phyloP scores from a whole-genome alignment of 2,113 vertebrate genomes.

The Proteles cristata region DNA sequence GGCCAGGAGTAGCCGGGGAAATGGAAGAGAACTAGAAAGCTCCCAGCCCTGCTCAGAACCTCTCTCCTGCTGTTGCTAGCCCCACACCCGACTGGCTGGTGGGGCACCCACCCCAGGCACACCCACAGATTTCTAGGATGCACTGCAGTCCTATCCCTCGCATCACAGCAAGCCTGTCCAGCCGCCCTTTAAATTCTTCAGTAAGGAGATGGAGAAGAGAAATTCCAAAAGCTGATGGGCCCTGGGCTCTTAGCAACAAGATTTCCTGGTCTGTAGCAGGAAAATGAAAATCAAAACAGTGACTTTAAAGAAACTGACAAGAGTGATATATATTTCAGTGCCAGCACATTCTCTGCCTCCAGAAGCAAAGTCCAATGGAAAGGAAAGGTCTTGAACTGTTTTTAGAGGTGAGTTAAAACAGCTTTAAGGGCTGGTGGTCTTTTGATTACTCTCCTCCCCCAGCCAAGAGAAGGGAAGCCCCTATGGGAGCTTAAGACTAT shows the following conservation, averaged over 20 bases:
- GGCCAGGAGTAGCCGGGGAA: neutral
- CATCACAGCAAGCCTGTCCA: neutral
- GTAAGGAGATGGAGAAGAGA: neutral
- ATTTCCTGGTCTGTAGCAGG: neutral
- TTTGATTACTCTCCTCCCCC: neutral
- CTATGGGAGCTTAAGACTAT: neutral
- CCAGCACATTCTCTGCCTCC: neutral
- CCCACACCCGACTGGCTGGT: neutral
- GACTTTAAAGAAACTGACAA: conserved; percentile 24
- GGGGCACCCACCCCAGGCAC: neutral
- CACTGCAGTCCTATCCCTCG: too few relatives aligned
- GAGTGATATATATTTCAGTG: neutral
- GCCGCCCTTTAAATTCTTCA: neutral
- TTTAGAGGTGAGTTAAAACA: neutral
- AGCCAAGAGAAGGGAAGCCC: neutral
- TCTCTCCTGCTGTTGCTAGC: neutral
- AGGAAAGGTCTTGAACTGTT: neutral
- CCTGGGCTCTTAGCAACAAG: conserved; percentile 32
- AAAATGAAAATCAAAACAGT: conserved; percentile 35
- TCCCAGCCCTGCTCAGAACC: neutral
- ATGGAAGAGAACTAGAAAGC: neutral
- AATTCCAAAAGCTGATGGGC: neutral
- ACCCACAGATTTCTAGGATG: neutral
- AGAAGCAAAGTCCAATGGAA: neutral
- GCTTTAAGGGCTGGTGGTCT: neutral